phyloP scores from a whole-genome alignment of 1,140 invertebrate genomes.

The Bradysia coprophila region DNA sequence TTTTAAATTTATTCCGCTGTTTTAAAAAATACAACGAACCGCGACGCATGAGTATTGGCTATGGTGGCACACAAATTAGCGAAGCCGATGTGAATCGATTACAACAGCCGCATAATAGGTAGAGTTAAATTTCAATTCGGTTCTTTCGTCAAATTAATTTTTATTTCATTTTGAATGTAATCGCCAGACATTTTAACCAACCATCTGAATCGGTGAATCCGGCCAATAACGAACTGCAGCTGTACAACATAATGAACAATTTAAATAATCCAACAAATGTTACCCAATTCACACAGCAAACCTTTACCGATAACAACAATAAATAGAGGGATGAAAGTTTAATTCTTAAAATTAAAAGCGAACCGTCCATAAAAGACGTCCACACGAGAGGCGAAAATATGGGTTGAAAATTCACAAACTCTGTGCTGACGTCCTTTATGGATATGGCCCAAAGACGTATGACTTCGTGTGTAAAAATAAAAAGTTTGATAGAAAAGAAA shows the following conservation, averaged over 20 bases:
- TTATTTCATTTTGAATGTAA: background rate
- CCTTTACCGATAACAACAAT: no score
- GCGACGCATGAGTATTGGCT: conserved; percentile 5
- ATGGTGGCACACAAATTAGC: conserved; percentile 3
- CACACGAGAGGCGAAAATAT: no score
- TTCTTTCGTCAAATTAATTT: conserved; percentile 1
- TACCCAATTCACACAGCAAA: no score
- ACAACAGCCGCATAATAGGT: background rate
- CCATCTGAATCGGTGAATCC: background rate
- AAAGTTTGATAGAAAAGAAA: no score
- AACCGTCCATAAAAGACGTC: no score
- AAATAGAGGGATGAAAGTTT: no score
- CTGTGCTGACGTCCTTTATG: no score
- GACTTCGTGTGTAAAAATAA: no score
- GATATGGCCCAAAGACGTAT: no score
- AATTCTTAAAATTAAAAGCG: no score
- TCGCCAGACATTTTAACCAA: background rate
- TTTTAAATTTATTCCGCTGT: conserved; percentile 28
- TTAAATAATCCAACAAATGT: background rate
- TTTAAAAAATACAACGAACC: conserved; percentile 4
- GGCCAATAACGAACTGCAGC: background rate
- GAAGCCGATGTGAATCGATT: background rate
- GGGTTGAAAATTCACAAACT: no score
- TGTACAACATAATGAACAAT: background rate
- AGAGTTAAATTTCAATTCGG: no score